Conservation (phyloP, 2,113 vertebrate species). For the Sinocyclocheilus anophthalmus region DNA sequence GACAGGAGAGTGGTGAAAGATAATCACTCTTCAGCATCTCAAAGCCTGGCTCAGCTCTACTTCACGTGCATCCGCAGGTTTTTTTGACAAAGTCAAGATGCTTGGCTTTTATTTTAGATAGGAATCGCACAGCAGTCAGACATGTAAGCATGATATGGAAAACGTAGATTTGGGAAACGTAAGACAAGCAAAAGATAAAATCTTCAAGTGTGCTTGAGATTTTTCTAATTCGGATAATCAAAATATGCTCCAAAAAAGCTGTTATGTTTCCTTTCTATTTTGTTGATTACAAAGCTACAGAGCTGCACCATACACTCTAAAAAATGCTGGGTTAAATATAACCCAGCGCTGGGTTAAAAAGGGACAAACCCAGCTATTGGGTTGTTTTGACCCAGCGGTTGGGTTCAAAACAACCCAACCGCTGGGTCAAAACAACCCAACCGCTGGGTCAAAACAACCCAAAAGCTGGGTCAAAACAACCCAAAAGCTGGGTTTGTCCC, state of each 20-base stretch:
- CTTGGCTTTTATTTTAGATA: neutral
- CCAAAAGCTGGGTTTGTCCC: no score
- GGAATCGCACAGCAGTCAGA: neutral
- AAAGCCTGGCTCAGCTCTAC: slow-evolving; percentile 43
- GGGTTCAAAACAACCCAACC: no score
- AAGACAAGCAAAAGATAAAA: neutral
- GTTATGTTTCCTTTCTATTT: no score
- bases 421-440: no score
- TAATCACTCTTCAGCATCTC: slow-evolving; percentile 62
- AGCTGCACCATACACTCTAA: no score
- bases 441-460: no score
- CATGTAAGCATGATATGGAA: neutral
- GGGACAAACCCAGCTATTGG: no score
- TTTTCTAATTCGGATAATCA: neutral
- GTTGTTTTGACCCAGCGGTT: no score
- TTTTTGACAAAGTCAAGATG: slow-evolving; percentile 9
- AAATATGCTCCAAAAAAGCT: neutral
- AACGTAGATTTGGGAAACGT: neutral
- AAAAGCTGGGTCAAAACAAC: no score
- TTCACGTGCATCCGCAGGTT: neutral
- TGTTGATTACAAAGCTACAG: no score
- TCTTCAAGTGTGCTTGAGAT: neutral
- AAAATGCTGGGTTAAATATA: no score
- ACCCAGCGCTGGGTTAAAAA: no score
- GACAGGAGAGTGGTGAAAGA: slow-evolving; percentile 63